Base-by-base conservation (phyloP, 2,113 vertebrate species). In the Planiliza haematocheilus region DNA sequence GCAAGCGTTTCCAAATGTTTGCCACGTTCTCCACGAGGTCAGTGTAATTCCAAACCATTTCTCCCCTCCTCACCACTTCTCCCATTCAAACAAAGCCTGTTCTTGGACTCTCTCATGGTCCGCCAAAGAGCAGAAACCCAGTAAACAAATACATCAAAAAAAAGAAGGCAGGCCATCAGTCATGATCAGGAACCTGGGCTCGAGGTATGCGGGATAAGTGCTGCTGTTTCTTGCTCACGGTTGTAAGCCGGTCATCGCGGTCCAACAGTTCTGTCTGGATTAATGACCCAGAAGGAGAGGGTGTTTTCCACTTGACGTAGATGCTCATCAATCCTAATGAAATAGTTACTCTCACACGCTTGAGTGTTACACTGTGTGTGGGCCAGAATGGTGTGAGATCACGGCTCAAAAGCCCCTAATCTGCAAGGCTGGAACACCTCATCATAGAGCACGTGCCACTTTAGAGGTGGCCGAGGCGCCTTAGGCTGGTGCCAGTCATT, bases 1-100 rank as follows among this genome's bases (percentile, higher is more conserved):
- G 59, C 21, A 86, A 84, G 78, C 62, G 74, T 79, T 79, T 70
- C 78, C 70, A 84, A 89, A 81, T 84, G 71, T 68, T 73, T 75
- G 76, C 73, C 74, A 88, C 55, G 70, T 75, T 88, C 46, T 59
- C 84, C 18, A 57, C 51, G 69, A 85, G 55, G 50, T 88, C 75
- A 81, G 56, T 50, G 30, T 74, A 81, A 81, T 79, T 78, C 43
- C 62, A 85, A 71, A 76, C 63, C 63, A 46, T 41, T 68, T 52
- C 75, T 83, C 71, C 70, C 58, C 64, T 64, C 46, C 34, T 67
- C 20, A 45, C 39, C 38, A 39, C 49, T 63, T 53, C 61, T 57
- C 24, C 24, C 8, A 1, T 52, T 68, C 10, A 70, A 36, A 45
- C 53, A 48, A 24, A 49, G n/a, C 37, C 64, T 55, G 60, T 51